Evolutionary conservation across 2,888 invertebrate species (phyloP), one percentile per base, ranked within the genome.

Genomic region (Osmoderma eremita): DNA sequence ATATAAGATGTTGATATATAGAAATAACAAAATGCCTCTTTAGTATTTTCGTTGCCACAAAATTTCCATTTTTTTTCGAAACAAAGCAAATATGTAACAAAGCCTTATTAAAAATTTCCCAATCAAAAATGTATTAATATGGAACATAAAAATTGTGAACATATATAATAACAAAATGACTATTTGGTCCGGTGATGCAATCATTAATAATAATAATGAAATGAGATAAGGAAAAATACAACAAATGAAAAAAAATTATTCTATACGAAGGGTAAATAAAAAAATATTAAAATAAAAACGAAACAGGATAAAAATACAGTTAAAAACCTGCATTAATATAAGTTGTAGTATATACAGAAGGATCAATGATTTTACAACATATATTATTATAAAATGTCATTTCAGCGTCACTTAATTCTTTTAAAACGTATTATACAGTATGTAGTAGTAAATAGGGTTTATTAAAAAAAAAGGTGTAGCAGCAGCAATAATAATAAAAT

Each of bases 381-480:
- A 54, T 39, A 38, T 36, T 30, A 30, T 30, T 30, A 30, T 30
- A 30, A 30, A 30, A 30, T 30, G 10, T 30, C 30, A 5, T 5
- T 30, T 53, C 15, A 36, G 24, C 20, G 18, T n/a, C 17, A 20
- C 13, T 18, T 38, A 56, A 17, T 53, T 53, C 22, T 30, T 17
- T 30, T 10, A 53, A 8, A 56, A 38, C 3, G 15, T n/a, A 38
- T n/a, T 36, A 53, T 18, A n/a, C 13, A 38, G 10, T 38, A 38
- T 24, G n/a, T 56, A 17, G 6, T 56, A 53, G 48, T 51, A 50
- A 48, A 30, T 51, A 51, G 15, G 5, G 30, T 30, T 2, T 30
- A 30, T 51, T 45, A 3, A 45, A 51, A 65, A 63, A 71, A 71
- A 64, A 67, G 63, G 65, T 72, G 70, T 72, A 70, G 54, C 58